Evolutionary conservation across 2,113 vertebrate species (phyloP), one percentile per base, ranked within the genome.

Genomic region (Alces alces): DNA sequence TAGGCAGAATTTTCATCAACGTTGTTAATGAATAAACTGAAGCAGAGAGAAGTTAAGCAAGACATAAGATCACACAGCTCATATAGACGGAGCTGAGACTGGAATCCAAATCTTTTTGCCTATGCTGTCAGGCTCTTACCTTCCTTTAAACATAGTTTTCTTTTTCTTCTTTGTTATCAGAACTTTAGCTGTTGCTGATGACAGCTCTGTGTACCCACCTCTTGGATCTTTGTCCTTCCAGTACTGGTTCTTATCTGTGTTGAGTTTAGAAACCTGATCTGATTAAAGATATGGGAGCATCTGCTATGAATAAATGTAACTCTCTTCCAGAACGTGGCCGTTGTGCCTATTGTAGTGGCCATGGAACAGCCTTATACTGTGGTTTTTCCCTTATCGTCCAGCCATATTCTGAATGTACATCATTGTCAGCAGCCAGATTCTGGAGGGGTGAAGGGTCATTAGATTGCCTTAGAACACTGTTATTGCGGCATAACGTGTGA

Each of bases 401-500:
- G 45, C 70, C 13, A 0, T 11, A 33, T 43, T 93, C 13, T 39
- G 25, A 66, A 50, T 86, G 82, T 83, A 45, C 7, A 10, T 89
- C 55, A 50, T 73, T 80, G 96, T 86, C 82, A 95, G 58, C 86
- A 95, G 54, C 58, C 47, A 64, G 52, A 60, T 89, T 91, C 21
- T 39, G 70, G 19, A 64, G 33, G 25, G 36, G 50, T 50, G 50
- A 78, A 86, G 43, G 66, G 23, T 55, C 45, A 27, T 91, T 79
- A 36, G 58, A 21, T 89, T 83, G 25, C 25, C 58, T 28, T 47
- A 43, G 50, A 70, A 27, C 54, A 66, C 16, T 13, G 13, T 64
- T 45, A 78, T 93, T 84, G 58, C 0, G 6, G 61, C 45, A 28
- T 89, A 79, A 64, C 76, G 7, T 66, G n/a, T 61, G 58, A 55